A percentile compares a stretch with the other conserved stretches of the same genome.
Conservation (phyloP, 2,797 vertebrate genomes). For the Centroberyx gerrardi region DNA sequence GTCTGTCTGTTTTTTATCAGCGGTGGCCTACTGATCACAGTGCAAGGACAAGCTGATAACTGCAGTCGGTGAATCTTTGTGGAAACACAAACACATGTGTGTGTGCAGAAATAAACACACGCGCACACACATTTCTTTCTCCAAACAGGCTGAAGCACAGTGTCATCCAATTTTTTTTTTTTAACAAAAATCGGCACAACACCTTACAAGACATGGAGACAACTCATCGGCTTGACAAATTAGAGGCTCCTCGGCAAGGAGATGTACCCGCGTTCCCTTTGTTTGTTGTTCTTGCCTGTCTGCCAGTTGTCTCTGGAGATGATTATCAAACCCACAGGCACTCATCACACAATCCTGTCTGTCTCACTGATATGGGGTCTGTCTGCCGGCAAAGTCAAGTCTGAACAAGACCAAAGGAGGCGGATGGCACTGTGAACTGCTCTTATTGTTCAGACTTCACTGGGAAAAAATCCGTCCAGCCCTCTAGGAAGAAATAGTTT, state of each 20-base stretch:
- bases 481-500: slow-evolving; percentile 47
- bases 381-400: slow-evolving; percentile 74
- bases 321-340: slow-evolving; percentile 76
- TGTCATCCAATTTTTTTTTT: background rate
- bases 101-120: background rate
- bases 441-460: slow-evolving; percentile 63
- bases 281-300: slow-evolving; percentile 79
- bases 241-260: slow-evolving; percentile 58
- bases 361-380: slow-evolving; percentile 63
- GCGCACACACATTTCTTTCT: slow-evolving; percentile 11
- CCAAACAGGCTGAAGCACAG: slow-evolving; percentile 13
- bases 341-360: slow-evolving; percentile 70
- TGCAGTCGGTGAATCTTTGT: slow-evolving; percentile 5
- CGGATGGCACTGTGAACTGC: slow-evolving; percentile 41
- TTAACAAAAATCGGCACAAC: slow-evolving; percentile 34
- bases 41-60: slow-evolving; percentile 10
- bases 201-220: slow-evolving; percentile 30
- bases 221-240: slow-evolving; percentile 63
- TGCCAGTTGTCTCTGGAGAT: slow-evolving; percentile 76
- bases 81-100: background rate
- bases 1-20: slow-evolving; percentile 23
- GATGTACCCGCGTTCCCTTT: slow-evolving; percentile 63
- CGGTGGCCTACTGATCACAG: background rate
- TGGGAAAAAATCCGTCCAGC: slow-evolving; percentile 38
- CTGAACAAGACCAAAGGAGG: slow-evolving; percentile 69